Evolutionary conservation across 2,888 invertebrate species (phyloP), one percentile per base, ranked within the genome.

Genomic region (Ornithoptera alexandrae): DNA sequence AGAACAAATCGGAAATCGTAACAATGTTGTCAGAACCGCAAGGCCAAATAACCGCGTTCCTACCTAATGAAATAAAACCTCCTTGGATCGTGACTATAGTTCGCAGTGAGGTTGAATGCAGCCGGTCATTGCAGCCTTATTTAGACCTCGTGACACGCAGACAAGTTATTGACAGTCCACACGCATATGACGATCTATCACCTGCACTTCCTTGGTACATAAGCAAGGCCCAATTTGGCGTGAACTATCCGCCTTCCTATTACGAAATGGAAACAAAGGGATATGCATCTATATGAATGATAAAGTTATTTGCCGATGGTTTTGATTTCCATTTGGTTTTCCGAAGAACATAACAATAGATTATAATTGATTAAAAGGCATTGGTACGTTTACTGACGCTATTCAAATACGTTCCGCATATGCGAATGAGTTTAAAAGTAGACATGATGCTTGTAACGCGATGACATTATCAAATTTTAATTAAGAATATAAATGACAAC

Each of bases 41-140:
- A 84, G 84, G 83, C 74, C 79, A 76, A 17, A 75, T 68, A 74
- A 74, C 77, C 75, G 79, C 81, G 77, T 81, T 78, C 79, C 77
- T 74, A 74, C 73, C 71, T 76, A 76, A 75, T 74, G 76, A 72
- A 76, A 79, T 78, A 76, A 74, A 67, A 72, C 77, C 74, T 70
- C 65, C 66, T 70, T 66, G 58, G 36, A 62, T 70, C 69, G 69
- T 66, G 69, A 70, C 69, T 62, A 70, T 66, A 70, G 65, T 50
- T 66, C 69, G 58, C 65, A 65, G 42, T 69, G 65, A 65, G 69
- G 65, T 57, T 66, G 57, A 36, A 66, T 66, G 59, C 69, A 62
- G 67, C 66, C 70, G 63, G 70, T 73, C 70, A 75, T 73, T 79
- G 77, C 76, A 78, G 78, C 77, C 74, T 69, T 72, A 77, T 72